A percentile compares a stretch with the other conserved stretches of the same genome.
phyloP scores from a whole-genome alignment of 2,113 vertebrate species.

The Oenanthe oenanthe region DNA sequence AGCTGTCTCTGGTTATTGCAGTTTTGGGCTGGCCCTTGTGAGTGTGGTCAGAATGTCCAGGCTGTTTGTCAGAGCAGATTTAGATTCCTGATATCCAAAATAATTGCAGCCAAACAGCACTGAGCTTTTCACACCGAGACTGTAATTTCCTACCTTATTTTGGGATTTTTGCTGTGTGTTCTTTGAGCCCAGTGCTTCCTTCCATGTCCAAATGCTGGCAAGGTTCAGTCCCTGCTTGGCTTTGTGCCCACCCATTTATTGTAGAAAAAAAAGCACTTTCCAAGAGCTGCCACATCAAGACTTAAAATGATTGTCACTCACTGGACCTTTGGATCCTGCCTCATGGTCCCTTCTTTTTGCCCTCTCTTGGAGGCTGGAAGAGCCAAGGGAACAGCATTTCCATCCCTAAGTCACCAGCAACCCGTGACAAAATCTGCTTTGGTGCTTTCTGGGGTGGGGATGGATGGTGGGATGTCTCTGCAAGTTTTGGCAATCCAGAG shows the following conservation, averaged over 20 bases:
- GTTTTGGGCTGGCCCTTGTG: neutral
- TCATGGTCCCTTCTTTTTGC: rapidly evolving
- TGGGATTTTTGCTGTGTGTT: neutral
- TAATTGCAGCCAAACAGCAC: neutral
- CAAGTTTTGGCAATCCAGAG: neutral
- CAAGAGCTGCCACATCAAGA: neutral
- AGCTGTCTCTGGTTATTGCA: neutral
- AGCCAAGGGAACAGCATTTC: neutral
- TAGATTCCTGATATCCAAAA: neutral
- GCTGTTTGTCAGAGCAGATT: neutral
- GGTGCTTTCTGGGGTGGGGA: neutral
- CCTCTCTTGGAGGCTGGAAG: neutral
- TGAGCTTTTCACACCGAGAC: neutral
- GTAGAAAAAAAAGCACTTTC: neutral
- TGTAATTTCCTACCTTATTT: neutral
- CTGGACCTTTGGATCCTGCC: neutral
- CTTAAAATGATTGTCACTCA: neutral
- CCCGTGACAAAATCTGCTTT: neutral
- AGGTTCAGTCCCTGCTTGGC: neutral
- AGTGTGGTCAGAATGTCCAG: neutral
- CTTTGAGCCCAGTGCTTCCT: neutral
- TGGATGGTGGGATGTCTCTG: neutral
- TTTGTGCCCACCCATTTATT: neutral
- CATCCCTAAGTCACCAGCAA: neutral
- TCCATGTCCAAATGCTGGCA: neutral